These are phyloP conservation scores for Anthonomus grandis DNA, from an alignment of 1,140 invertebrate genomes.

Conservation along the genomic window DNA sequence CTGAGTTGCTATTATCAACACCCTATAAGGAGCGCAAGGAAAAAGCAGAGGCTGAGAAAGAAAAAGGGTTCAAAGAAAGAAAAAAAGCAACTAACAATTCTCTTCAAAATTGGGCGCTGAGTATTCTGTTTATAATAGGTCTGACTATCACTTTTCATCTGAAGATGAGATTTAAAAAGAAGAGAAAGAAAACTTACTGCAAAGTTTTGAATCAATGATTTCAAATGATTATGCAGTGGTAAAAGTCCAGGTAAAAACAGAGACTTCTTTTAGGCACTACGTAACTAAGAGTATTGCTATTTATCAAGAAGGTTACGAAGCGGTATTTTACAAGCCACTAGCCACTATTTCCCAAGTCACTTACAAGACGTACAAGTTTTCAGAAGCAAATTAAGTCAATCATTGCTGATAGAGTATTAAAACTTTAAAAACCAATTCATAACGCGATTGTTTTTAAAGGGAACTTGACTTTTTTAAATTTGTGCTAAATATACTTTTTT, in stretches of 20 bases:
- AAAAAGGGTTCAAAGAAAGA: background rate
- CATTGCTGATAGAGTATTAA: too few species aligned
- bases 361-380: too few species aligned
- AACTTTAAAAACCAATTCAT: too few species aligned
- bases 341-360: too few species aligned
- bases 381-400: too few species aligned
- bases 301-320: constrained; percentile 2
- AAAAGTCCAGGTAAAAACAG: background rate
- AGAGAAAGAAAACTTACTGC: too few species aligned
- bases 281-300: background rate
- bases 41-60: background rate
- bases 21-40: background rate
- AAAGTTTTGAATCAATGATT: too few species aligned
- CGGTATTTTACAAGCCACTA: constrained; percentile 2
- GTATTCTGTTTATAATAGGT: background rate
- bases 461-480: too few species aligned
- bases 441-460: too few species aligned
- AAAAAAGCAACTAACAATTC: too few species aligned
- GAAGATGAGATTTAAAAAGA: background rate
- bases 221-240: background rate
- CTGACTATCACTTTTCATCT: background rate
- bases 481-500: too few species aligned
- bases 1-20: background rate
- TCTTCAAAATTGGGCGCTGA: background rate
- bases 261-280: constrained; percentile 2